phyloP scores from a whole-genome alignment of 2,797 vertebrate genomes.

The Chaetodon trifasciatus region DNA sequence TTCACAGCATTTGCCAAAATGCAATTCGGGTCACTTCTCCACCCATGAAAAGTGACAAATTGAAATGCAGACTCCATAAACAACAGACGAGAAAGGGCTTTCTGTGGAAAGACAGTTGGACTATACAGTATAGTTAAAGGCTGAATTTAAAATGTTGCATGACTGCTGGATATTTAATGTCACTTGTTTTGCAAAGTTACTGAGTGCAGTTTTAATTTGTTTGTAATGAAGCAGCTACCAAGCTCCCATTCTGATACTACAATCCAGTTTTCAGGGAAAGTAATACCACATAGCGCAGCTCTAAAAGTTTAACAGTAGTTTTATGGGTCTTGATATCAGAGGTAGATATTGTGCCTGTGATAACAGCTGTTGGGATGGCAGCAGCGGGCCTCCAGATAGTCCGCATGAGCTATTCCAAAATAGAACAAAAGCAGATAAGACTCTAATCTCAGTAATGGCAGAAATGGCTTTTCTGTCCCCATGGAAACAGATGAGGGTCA shows the following conservation, averaged over 20 bases:
- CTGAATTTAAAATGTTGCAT: neutral
- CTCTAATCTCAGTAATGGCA: conserved; percentile 79
- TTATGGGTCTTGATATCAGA: conserved; percentile 31
- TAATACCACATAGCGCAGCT: conserved; percentile 6
- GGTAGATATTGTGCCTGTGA: conserved; percentile 47
- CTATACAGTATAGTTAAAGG: neutral
- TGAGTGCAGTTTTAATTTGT: conserved; percentile 5
- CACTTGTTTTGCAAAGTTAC: neutral
- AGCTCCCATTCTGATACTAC: neutral
- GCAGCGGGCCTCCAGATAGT: conserved; percentile 50
- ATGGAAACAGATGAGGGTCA: conserved; percentile 79
- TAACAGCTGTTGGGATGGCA: conserved; percentile 47
- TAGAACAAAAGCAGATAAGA: conserved; percentile 80
- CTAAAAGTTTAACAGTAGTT: conserved; percentile 38
- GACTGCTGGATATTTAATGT: conserved; percentile 12
- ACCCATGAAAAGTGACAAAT: conserved; percentile 36
- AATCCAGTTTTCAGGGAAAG: conserved; percentile 28
- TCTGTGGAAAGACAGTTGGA: conserved; percentile 1
- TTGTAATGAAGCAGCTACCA: neutral
- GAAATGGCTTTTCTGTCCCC: conserved; percentile 77
- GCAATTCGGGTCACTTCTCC: conserved; percentile 36
- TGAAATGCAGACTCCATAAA: conserved; percentile 32
- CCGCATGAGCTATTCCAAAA: conserved; percentile 67
- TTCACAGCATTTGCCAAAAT: conserved; percentile 44
- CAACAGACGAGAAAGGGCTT: neutral